Base-by-base conservation (phyloP, 2,113 vertebrate species). In the Phrynosoma blainvillii region DNA sequence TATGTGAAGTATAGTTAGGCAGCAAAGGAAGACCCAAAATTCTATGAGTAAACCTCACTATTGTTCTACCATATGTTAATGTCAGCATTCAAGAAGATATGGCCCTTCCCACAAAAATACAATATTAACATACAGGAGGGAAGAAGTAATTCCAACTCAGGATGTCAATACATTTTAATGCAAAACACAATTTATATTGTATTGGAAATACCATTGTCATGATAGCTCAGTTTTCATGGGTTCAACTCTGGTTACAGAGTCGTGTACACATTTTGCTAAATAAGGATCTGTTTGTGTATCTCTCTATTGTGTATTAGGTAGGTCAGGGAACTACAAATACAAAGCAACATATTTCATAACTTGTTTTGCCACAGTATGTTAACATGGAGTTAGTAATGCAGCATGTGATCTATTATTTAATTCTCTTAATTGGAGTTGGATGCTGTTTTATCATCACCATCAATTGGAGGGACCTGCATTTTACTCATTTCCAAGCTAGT, bases 401-500 rank as follows among this genome's bases (percentile, higher is more conserved):
- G n/a, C 84, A 89, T 82, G 0, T 71, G 23, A 87, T 62, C 87
- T 71, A 89, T 42, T 89, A 85, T 47, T 42, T 40, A 88, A 66
- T 80, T 91, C 56, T 83, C 56, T 25, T 86, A 88, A 4, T 1
- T 77, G 68, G 87, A 89, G 85, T 79, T 86, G 88, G 47, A 75
- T 87, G 77, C 25, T 66, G 66, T 66, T 89, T n/a, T 65, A 77
- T 77, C 42, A 83, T 40, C 27, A 71, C 30, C 90, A 42, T 68
- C 74, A 18, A 81, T 20, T 76, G 79, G 47, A 88, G 40, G 85
- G 11, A 73, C 27, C 10, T 84, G 20, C 88, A 86, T 14, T 20
- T 62, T 1, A 23, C 81, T 9, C 16, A 14, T 84, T 79, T 74
- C 21, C 66, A 87, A 79, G 68, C 12, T 23, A 70, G 52, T 42